A percentile compares a stretch with the other conserved stretches of the same genome.
phyloP scores from a whole-genome alignment of 2,113 vertebrate species.

The Holacanthus passer region DNA sequence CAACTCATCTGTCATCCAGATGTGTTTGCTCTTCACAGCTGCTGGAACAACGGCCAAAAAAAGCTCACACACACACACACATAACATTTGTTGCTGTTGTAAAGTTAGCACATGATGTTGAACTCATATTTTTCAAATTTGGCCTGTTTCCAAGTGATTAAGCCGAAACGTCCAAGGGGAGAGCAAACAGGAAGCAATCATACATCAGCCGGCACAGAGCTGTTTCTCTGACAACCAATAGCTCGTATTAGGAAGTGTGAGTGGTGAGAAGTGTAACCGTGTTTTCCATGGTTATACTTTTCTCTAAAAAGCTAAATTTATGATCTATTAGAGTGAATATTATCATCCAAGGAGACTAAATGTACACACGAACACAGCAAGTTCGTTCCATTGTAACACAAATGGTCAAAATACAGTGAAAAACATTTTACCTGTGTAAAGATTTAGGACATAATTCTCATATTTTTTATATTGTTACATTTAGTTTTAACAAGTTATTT shows the following conservation, averaged over 20 bases:
- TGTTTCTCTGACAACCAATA: constrained; percentile 66
- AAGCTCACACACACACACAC: rapidly evolving
- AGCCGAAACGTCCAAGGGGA: constrained; percentile 54
- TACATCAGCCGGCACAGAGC: constrained; percentile 63
- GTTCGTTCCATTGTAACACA: neutral
- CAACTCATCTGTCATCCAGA: neutral
- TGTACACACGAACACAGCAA: neutral
- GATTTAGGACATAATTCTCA: neutral
- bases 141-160: constrained; percentile 49
- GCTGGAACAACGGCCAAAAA: constrained; percentile 12
- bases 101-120: neutral
- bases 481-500: neutral
- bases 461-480: neutral
- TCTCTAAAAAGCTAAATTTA: constrained; percentile 7
- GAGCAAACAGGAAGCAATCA: constrained; percentile 66
- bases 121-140: constrained; percentile 58
- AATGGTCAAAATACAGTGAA: neutral
- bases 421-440: neutral
- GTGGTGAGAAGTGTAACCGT: constrained; percentile 3
- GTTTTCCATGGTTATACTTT: constrained; percentile 9
- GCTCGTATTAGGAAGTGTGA: constrained; percentile 43
- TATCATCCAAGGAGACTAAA: constrained; percentile 6
- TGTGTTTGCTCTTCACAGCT: neutral
- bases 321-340: neutral
- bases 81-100: neutral